Base-by-base conservation (phyloP, 2,888 invertebrate species). In the Unio delphinus region DNA sequence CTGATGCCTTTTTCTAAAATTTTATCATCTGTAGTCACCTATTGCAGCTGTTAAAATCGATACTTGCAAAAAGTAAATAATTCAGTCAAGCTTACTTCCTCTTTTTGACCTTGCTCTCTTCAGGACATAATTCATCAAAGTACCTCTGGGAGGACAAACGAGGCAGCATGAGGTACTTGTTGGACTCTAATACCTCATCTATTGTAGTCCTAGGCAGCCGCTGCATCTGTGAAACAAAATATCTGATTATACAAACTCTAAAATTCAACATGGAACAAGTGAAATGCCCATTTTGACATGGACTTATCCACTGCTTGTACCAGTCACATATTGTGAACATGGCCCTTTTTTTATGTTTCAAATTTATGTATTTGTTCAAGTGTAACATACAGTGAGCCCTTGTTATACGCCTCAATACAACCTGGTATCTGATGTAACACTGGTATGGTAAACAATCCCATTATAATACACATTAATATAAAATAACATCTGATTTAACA, bases 201-300 rank as follows among this genome's bases (percentile, higher is more conserved):
- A 98, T 92, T 0, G 96, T 95, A 83, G 94, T 94, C 45, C 95
- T 94, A 18, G 96, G 95, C 87, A 98, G 95, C 89, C 97, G 96
- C 62, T 94, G 93, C 94, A 97, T 97, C 86, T 86, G 64, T 63
- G 20, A 65, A 56, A 56, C 17, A 57, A 67, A 30, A 30, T n/a
- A 15, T 3, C 15, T 45, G 11, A 45, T 15, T 45, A 15, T 45
- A 45, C 15, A 15, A 45, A 11, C 45, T 11, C 45, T 45, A 45
- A 45, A 45, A 45, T 45, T 15, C 11, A 45, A 11, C 11, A 45
- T 15, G 15, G 45, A 45, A 3, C 4, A 3, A 45, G 3, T 45
- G 1, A 45, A 45, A 45, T 45, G 45, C 45, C 45, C 45, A 15
- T 45, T 3, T 15, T 15, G 11, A 45, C 45, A 45, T 45, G 11